A percentile compares a stretch with the other conserved stretches of the same genome.
Conservation (phyloP, 2,888 invertebrate species). For the Ochropleura plecta region DNA sequence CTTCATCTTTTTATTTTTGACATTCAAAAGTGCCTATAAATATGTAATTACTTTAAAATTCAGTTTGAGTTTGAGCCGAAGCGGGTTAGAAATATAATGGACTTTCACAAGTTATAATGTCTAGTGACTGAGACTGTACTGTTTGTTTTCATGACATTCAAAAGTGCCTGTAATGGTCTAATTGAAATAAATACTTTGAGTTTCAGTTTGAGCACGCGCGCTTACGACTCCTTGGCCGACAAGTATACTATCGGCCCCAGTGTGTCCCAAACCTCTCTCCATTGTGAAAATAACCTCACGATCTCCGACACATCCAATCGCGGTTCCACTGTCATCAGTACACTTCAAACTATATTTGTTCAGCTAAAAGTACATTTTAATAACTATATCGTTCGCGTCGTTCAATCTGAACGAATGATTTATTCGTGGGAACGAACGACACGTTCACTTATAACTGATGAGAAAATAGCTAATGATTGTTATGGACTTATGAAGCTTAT, state of each 20-base stretch:
- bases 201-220: too few species aligned
- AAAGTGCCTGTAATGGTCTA: too few species aligned
- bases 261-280: conserved; percentile 61
- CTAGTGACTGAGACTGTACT: too few species aligned
- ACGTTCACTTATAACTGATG: conserved; percentile 52
- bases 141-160: too few species aligned
- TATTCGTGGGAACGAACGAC: conserved; percentile 68
- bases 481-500: conserved; percentile 20
- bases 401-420: conserved; percentile 66
- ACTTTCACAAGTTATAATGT: too few species aligned
- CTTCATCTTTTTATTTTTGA: too few species aligned
- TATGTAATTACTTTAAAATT: too few species aligned
- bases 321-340: conserved; percentile 78
- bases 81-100: too few species aligned
- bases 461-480: conserved; percentile 62
- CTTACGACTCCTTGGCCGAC: too few species aligned
- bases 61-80: too few species aligned
- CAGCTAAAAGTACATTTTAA: conserved; percentile 74
- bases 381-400: conserved; percentile 73
- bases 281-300: conserved; percentile 79
- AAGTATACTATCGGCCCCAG: conserved; percentile 53
- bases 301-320: conserved; percentile 76
- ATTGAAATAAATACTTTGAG: too few species aligned
- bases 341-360: conserved; percentile 77
- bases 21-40: too few species aligned